phyloP scores from a whole-genome alignment of 1,140 invertebrate genomes.

The Oncopeltus fasciatus region DNA sequence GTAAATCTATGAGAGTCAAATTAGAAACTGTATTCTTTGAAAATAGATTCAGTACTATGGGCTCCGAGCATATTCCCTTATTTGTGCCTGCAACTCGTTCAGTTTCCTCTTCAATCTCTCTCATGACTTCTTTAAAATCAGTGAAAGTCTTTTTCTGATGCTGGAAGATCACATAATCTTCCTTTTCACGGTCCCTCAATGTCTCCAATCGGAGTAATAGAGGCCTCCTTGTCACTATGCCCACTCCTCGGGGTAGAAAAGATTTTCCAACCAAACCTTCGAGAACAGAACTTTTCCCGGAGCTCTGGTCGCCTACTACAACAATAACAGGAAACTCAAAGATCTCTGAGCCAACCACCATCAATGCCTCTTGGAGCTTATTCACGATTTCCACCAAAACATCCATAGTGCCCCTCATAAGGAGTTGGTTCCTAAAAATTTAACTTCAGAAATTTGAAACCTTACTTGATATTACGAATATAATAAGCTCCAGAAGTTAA shows the following conservation, averaged over 20 bases:
- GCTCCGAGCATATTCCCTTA: conserved; percentile 53
- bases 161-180: conserved; percentile 55
- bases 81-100: conserved; percentile 50
- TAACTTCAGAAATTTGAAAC: conserved; percentile 1
- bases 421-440: too few species aligned
- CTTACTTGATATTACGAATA: too few species aligned
- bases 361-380: conserved; percentile 22
- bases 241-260: conserved; percentile 22
- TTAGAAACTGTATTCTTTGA: conserved; percentile 48
- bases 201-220: conserved; percentile 20
- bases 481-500: too few species aligned
- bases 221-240: conserved; percentile 22
- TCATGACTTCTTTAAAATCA: conserved; percentile 50
- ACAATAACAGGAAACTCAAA: conserved; percentile 23
- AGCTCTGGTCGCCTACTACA: conserved; percentile 32
- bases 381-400: conserved; percentile 18
- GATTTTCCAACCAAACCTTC: conserved; percentile 23
- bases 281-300: conserved; percentile 25
- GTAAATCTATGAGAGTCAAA: conserved; percentile 45
- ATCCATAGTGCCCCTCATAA: conserved; percentile 20
- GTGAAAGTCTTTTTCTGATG: conserved; percentile 49
- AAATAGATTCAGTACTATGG: conserved; percentile 55
- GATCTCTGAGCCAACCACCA: conserved; percentile 3
- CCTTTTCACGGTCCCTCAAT: background rate
- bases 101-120: conserved; percentile 60